Base-by-base conservation (phyloP, 2,113 vertebrate genomes). In the Mobula birostris region DNA sequence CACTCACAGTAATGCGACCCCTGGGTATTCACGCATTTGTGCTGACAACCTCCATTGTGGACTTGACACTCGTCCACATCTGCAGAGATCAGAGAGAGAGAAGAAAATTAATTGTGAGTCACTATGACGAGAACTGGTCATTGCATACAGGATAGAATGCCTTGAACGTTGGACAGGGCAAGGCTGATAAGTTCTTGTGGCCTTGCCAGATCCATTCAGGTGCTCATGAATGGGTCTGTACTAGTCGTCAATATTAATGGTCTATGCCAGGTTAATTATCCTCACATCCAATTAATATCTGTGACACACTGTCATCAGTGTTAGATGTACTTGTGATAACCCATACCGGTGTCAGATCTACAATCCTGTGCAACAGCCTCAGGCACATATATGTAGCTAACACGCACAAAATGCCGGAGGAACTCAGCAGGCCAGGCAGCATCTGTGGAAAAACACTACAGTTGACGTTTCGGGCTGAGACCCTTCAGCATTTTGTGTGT, bases 1-100 rank as follows among this genome's bases (percentile, higher is more conserved):
- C 99, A 99, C 95, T 98, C 97, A 0, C 99, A 99, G 95, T 98
- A 96, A 94, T 97, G 98, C 11, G 98, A 98, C 83, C 98, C 98
- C 0, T 97, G 96, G 27, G 98, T 99, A 97, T 99, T 99, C 95
- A 99, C 95, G 82, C 99, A 99, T 21, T 96, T 96, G 94, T 99
- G 98, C 96, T 99, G 99, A 96, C 99, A 99, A 96, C 99, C 99
- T 1, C 99, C 98, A 0, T 99, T 99, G 96, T 97, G 98, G 15
- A 97, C 96, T 94, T 96, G 98, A 96, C 99, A 99, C 95, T 99
- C 99, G 0, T 99, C 98, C 74, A 98, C 96, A 95, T 99, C 99
- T 99, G 96, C 17, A 92, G 27, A 58, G 58, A 74, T 40, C 4
- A 74, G 66, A 94, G 48, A 70, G 29, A 58, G 48, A 48, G 48